phyloP scores from a whole-genome alignment of 2,797 vertebrate species.

The Enoplosus armatus region DNA sequence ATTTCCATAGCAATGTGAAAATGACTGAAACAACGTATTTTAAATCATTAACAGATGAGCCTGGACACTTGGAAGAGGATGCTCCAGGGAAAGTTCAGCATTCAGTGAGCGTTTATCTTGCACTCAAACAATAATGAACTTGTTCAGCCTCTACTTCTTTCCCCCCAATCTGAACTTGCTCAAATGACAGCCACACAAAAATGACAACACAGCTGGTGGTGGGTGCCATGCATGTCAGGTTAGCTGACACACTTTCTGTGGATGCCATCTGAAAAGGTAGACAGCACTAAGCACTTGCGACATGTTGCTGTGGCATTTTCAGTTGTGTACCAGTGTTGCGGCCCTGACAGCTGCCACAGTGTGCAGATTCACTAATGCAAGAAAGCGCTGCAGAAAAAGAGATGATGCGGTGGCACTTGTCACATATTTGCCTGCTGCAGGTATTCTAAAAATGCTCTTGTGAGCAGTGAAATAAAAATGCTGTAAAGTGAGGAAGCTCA shows the following conservation, averaged over 20 bases:
- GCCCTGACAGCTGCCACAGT: slow-evolving; percentile 4
- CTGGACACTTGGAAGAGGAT: background rate
- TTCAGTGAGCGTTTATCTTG: background rate
- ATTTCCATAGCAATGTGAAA: background rate
- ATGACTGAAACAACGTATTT: background rate
- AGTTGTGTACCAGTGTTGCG: background rate
- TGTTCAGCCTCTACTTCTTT: background rate
- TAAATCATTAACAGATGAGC: background rate
- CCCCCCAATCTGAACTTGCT: background rate
- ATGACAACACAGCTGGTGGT: background rate
- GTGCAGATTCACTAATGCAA: background rate
- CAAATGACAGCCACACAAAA: background rate
- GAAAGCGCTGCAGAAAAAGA: background rate
- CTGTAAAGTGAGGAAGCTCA: background rate
- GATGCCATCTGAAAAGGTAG: background rate
- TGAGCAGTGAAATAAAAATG: background rate
- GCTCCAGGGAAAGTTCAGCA: too few relatives aligned
- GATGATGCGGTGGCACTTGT: background rate
- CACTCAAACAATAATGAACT: background rate
- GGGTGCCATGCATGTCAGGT: background rate
- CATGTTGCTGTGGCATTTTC: background rate
- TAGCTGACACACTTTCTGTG: background rate
- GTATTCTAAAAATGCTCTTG: background rate
- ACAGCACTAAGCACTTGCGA: background rate
- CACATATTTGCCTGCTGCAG: background rate